phyloP scores from a whole-genome alignment of 2,888 invertebrate genomes.

The Dione juno region DNA sequence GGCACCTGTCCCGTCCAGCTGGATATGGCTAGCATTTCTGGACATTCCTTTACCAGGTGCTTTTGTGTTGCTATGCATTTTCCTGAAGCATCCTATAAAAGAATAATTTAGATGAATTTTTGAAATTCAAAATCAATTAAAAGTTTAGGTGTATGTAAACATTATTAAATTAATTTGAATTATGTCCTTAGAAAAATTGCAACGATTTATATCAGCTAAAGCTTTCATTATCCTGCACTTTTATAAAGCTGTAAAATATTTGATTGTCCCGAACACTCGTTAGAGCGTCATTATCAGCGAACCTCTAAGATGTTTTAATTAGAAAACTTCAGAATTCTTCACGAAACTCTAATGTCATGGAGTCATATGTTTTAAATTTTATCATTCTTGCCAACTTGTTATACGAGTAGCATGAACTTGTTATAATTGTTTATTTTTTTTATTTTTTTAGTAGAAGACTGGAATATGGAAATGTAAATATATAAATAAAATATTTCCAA shows the following conservation, averaged over 20 bases:
- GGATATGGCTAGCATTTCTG: conserved; percentile 91
- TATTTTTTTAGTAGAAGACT: background rate
- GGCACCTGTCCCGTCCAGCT: conserved; percentile 92
- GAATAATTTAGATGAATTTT: conserved; percentile 3
- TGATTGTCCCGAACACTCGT: conserved; percentile 11
- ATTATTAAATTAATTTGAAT: too few relatives aligned
- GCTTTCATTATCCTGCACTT: background rate
- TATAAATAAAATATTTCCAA: background rate
- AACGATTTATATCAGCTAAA: background rate
- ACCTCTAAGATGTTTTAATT: conserved; percentile 61
- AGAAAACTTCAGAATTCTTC: conserved; percentile 53
- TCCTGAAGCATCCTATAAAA: conserved; percentile 74
- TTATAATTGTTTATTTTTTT: conserved; percentile 26
- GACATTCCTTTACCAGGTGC: conserved; percentile 89
- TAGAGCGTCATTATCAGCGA: conserved; percentile 62
- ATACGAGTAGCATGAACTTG: conserved; percentile 1
- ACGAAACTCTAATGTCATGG: conserved; percentile 47
- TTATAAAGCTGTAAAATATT: conserved; percentile 41
- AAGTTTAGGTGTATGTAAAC: too few relatives aligned
- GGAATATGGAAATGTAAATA: conserved; percentile 11
- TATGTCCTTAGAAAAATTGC: too few relatives aligned
- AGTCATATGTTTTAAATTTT: conserved; percentile 28
- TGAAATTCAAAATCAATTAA: background rate
- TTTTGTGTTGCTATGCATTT: conserved; percentile 80
- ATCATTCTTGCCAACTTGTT: conserved; percentile 26